phyloP scores from a whole-genome alignment of 2,113 vertebrate genomes.

The Crypturellus undulatus region DNA sequence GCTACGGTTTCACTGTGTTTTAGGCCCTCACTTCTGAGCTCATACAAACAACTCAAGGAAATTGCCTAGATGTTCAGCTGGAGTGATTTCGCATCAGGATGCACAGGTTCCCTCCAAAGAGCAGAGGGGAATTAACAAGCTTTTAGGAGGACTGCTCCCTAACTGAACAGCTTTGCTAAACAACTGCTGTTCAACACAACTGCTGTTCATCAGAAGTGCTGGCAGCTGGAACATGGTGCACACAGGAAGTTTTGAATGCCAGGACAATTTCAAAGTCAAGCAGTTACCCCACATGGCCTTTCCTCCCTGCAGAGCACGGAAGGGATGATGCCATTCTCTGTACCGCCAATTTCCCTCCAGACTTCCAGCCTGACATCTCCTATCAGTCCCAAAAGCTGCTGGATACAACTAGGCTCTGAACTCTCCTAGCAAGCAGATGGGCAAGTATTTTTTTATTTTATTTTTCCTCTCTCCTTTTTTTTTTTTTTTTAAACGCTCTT shows the following conservation, averaged over 20 bases:
- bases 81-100: background rate
- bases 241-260: rapidly evolving
- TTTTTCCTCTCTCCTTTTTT: background rate
- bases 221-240: background rate
- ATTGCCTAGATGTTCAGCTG: rapidly evolving
- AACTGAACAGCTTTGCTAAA: background rate
- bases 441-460: background rate
- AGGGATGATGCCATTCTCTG: background rate
- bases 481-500: no score
- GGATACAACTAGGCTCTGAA: background rate
- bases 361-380: background rate
- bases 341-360: background rate
- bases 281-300: rapidly evolving
- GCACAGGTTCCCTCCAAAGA: background rate
- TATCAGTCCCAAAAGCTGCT: background rate
- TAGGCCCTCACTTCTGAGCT: background rate
- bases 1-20: background rate
- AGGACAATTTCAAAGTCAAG: background rate
- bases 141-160: background rate
- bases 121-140: background rate
- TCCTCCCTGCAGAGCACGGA: background rate
- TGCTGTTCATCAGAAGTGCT: background rate
- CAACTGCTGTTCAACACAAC: background rate
- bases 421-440: background rate
- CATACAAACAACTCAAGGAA: background rate